These are phyloP conservation scores for Stichodactyla helianthus DNA, from an alignment of 64 coral and sea anemone species.

Conservation along the genomic window DNA sequence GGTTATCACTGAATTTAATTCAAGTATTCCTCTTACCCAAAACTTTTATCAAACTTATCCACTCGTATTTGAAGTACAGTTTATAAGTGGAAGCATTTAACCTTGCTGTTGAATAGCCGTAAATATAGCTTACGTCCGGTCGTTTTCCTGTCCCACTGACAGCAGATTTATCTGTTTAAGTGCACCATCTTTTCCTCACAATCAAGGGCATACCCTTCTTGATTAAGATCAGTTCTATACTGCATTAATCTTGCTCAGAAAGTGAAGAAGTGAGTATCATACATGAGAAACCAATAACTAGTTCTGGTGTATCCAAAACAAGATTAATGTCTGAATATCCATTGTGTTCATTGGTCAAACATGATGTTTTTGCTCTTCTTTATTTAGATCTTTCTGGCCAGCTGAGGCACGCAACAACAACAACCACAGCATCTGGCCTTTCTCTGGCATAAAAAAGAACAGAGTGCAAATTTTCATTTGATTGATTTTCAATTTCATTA, in stretches of 20 bases:
- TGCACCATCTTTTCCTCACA: too few species aligned
- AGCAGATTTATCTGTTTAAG: neutral
- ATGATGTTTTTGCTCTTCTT: neutral
- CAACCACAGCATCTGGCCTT: neutral
- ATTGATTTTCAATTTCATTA: neutral
- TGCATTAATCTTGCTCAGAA: too few species aligned
- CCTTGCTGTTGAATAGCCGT: neutral
- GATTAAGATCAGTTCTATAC: too few species aligned
- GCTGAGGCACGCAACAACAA: neutral
- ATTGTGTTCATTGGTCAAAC: neutral
- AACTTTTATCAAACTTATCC: slow-evolving; percentile 5
- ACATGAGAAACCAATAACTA: too few species aligned
- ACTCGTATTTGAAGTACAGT: slow-evolving; percentile 9
- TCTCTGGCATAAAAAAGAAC: neutral
- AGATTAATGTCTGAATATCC: neutral
- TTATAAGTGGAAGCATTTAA: neutral
- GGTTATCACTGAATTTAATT: neutral
- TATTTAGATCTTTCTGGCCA: neutral
- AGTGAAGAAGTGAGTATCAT: too few species aligned
- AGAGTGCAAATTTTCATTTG: too few species aligned
- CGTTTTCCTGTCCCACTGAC: neutral
- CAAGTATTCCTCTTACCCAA: neutral
- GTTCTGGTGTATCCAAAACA: too few species aligned
- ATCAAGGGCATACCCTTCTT: too few species aligned
- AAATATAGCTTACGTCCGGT: neutral